phyloP scores from a whole-genome alignment of 2,113 vertebrate genomes.

The Platysteira castanea region DNA sequence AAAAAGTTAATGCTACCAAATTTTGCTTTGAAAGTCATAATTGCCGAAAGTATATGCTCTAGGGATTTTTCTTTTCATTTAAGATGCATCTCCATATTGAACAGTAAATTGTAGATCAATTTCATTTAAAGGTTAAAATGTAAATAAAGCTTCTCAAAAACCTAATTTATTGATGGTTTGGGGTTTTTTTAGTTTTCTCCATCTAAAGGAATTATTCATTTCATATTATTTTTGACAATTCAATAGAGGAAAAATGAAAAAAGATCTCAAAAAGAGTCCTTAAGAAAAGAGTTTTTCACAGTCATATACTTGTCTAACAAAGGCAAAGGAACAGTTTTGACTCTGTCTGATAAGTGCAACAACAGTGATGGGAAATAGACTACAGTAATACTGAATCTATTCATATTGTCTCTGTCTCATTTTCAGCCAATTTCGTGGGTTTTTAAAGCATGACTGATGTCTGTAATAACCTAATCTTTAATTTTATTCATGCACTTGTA shows the following conservation, averaged over 20 bases:
- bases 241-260: neutral
- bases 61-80: neutral
- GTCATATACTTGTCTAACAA: neutral
- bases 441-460: neutral
- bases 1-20: neutral
- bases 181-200: neutral
- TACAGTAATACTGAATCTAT: neutral
- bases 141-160: neutral
- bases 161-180: neutral
- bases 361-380: neutral
- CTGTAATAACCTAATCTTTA: neutral
- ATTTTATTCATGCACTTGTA: neutral
- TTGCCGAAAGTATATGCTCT: neutral
- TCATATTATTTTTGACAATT: neutral
- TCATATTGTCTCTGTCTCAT: conserved; percentile 1
- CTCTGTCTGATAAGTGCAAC: neutral
- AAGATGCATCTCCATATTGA: neutral
- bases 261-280: neutral
- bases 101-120: neutral
- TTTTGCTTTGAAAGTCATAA: neutral
- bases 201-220: neutral
- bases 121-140: neutral
- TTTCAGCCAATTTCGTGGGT: neutral
- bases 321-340: neutral
- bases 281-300: neutral